Evolutionary conservation across 2,888 invertebrate genomes (phyloP).

Genomic region (Zaprionus lineosus): DNA sequence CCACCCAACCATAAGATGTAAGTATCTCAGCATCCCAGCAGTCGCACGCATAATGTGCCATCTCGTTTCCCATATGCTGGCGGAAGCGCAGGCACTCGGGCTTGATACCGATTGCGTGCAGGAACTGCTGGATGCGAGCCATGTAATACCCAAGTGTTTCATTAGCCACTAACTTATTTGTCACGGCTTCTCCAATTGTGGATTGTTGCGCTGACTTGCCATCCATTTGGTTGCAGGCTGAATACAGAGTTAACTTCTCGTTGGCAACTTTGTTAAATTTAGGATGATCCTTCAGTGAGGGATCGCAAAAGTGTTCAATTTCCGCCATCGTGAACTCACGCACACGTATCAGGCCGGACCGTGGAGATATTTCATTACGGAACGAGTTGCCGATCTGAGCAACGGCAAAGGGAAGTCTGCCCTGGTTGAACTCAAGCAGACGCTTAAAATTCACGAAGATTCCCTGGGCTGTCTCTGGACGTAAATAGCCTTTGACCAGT

Average conservation of each 20-base stretch:
- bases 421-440: constrained; percentile 98
- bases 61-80: constrained; percentile 99
- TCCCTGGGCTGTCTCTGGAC: constrained; percentile 99
- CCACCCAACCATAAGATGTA: constrained; percentile 99
- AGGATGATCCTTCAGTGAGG: constrained; percentile 91
- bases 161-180: constrained; percentile 92
- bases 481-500: constrained; percentile 93
- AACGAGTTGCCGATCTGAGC: constrained; percentile 99
- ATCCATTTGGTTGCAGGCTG: constrained; percentile 98
- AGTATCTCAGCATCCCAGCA: constrained; percentile 99
- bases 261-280: constrained; percentile 92
- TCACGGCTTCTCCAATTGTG: constrained; percentile 95
- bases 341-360: constrained; percentile 96
- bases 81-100: constrained; percentile 94
- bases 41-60: constrained; percentile 99
- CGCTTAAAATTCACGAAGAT: constrained; percentile 99
- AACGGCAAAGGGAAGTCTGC: constrained; percentile 97
- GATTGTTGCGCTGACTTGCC: constrained; percentile 91
- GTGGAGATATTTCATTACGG: constrained; percentile 99
- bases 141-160: constrained; percentile 99
- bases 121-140: constrained; percentile 95
- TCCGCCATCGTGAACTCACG: constrained; percentile 99
- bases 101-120: constrained; percentile 94
- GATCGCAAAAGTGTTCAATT: constrained; percentile 99
- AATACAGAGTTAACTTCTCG: constrained; percentile 92